Percentiles rank a stretch among this genome's conserved stretches.
phyloP scores from a whole-genome alignment of 2,113 vertebrate genomes.

The Ptilorrhoa leucosticta region DNA sequence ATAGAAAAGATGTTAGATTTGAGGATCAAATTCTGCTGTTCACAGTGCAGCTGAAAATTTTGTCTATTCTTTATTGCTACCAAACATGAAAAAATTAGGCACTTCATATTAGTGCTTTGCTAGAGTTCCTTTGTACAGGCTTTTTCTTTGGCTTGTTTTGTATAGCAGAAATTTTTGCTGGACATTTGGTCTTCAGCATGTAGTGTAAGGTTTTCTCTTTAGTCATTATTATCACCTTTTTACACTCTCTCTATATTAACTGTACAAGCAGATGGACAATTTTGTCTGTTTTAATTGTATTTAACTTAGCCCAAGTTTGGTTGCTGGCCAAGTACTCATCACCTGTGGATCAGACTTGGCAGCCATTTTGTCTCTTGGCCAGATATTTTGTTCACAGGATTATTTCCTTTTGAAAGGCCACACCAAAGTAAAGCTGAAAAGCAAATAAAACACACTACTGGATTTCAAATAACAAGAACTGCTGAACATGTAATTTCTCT shows the following conservation, averaged over 20 bases:
- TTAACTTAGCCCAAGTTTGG: conserved; percentile 28
- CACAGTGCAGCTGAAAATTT: not conserved
- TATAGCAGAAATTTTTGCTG: not conserved
- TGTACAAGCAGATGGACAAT: conserved; percentile 54
- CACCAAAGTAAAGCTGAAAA: conserved; percentile 46
- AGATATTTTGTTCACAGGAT: conserved; percentile 38
- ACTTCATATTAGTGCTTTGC: not conserved
- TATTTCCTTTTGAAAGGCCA: conserved; percentile 51
- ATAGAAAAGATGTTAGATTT: not conserved
- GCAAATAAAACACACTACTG: conserved; percentile 18
- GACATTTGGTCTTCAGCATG: not conserved
- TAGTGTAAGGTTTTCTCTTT: not conserved
- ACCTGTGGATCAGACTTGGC: conserved; percentile 68
- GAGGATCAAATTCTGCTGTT: not conserved
- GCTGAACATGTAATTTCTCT: conserved; percentile 55
- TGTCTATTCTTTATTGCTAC: not conserved
- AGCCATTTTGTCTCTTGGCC: not conserved
- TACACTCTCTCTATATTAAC: not conserved
- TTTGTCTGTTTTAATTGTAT: conserved; percentile 49
- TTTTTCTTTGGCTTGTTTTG: not conserved
- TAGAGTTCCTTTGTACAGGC: not conserved
- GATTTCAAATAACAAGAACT: conserved; percentile 53
- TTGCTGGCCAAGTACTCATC: conserved; percentile 63
- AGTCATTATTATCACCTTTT: conserved; percentile 29
- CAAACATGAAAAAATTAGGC: not conserved